Evolutionary conservation across 92 coral and sea anemone genomes (phyloP).

Genomic region (Nematostella vectensis): DNA sequence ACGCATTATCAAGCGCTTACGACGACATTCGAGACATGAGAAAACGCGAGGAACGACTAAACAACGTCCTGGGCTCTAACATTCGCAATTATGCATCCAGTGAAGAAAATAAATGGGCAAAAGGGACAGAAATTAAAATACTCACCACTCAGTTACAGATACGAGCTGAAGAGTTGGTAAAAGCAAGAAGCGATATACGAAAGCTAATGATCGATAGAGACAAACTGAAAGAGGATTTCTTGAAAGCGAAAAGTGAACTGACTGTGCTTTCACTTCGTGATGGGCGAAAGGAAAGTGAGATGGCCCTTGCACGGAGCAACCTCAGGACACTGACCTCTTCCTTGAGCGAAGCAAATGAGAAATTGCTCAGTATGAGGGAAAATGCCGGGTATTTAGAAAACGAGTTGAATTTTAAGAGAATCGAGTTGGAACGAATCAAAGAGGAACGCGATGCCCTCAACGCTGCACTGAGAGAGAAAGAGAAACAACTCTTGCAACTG

Average conservation of each 20-base stretch:
- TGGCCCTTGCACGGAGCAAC: slow-evolving; percentile 32
- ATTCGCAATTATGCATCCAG: not conserved
- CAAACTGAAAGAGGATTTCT: slow-evolving; percentile 30
- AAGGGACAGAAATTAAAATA: slow-evolving; percentile 14
- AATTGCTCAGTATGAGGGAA: slow-evolving; percentile 20
- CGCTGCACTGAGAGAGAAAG: slow-evolving; percentile 41
- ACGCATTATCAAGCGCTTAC: slow-evolving; percentile 55
- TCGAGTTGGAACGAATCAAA: slow-evolving; percentile 18
- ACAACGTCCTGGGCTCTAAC: slow-evolving; percentile 8
- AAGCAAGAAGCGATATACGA: slow-evolving; percentile 41
- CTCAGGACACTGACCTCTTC: slow-evolving; percentile 26
- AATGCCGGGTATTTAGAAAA: slow-evolving; percentile 23
- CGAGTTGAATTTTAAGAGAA: slow-evolving; percentile 31
- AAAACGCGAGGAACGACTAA: slow-evolving; percentile 47
- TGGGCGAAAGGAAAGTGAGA: slow-evolving; percentile 46
- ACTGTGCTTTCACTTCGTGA: slow-evolving; percentile 30
- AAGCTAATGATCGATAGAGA: slow-evolving; percentile 47
- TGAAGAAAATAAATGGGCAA: not conserved
- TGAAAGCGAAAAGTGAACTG: slow-evolving; percentile 31
- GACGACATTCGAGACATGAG: slow-evolving; percentile 59
- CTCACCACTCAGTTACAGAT: slow-evolving; percentile 40
- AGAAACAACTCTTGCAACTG: slow-evolving; percentile 31
- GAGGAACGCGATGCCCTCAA: slow-evolving; percentile 28
- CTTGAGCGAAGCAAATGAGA: slow-evolving; percentile 29
- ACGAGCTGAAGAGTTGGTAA: slow-evolving; percentile 43